Base-by-base conservation (phyloP, 2,113 vertebrate genomes). In the Dasyurus viverrinus region DNA sequence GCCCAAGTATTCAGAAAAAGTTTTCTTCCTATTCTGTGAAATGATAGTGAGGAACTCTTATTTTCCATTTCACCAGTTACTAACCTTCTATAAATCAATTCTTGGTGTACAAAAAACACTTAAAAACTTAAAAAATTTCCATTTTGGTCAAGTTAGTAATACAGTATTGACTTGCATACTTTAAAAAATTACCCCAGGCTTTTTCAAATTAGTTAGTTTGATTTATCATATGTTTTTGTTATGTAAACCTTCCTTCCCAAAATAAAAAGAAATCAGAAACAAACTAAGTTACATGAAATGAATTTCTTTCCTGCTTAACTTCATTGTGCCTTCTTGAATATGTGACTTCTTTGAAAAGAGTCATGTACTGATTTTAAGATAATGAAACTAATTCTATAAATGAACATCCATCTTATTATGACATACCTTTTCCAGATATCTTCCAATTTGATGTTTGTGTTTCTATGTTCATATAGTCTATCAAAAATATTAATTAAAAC, bases 11-110 rank as follows among this genome's bases (percentile, higher is more conserved):
- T 92, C n/a, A 60, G 5, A 91, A 93, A 89, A 53, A 36, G 16
- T 89, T 96, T 93, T 94, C 84, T 55, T 60, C 68, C 76, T 92
- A 2, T 89, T 90, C 54, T 50, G 57, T 6, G 94, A 93, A 96
- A 93, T 52, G 24, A 53, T 3, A 0, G 42, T n/a, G 3, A 22
- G 68, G 50, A 55, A 90, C 89, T 93, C 91, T 94, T 84, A 46
- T 92, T 90, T 47, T 26, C 30, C 24, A 30, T 10, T 24, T 22
- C 10, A 9, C 16, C 9, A 8, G 25, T 84, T 95, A 92, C 36
- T 68, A 93, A 92, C 91, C 30, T 68, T 36, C 36, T 76, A 76
- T 68, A 76, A 55, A 57, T 55, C 22, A 36, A 91, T 68, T 42
- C 9, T 19, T 46, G 23, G 24, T 89, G 30, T 8, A n/a, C 54